Base-by-base conservation (phyloP, 2,888 invertebrate genomes). In the Melanargia galathea region DNA sequence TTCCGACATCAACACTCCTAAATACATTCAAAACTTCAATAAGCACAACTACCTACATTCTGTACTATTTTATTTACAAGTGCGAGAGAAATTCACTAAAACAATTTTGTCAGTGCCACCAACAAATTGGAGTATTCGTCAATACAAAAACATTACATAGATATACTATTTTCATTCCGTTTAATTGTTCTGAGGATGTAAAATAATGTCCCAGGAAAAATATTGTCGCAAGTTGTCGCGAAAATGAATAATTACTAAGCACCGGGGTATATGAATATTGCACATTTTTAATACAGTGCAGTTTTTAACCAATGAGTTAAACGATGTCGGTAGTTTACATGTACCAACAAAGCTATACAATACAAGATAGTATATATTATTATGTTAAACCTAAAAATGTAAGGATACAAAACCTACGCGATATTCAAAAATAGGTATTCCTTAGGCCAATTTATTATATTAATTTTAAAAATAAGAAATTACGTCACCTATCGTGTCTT, bases 141-240 rank as follows among this genome's bases (percentile, higher is more conserved):
- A 67, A 70, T 70, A 70, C 60, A 61, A 68, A n/a, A n/a, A n/a
- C n/a, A n/a, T n/a, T n/a, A 82, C 77, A 80, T 74, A 74, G 66
- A 77, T 68, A 77, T 8, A 8, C 76, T 81, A 80, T 74, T n/a
- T 16, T 73, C 72, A 70, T 71, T 71, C 66, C 69, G 71, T 63
- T 82, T 82, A 83, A 85, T 79, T 82, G 87, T 89, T 87, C 88
- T 85, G 87, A 88, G 86, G 89, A 84, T 84, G n/a, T 79, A 73
- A 75, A 73, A 59, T 26, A 35, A 55, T 43, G 48, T 49, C 43
- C 48, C n/a, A 49, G 48, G 49, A 59, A 54, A 59, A 54, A 60
- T 56, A 49, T 38, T 49, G 46, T 45, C 33, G 40, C 56, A 68
- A 67, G 64, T 71, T 66, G 61, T 65, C 65, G 68, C 64, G 71